A percentile compares a stretch with the other conserved stretches of the same genome.
phyloP scores from a whole-genome alignment of 2,888 invertebrate genomes.

The Coleophora flavipennella region DNA sequence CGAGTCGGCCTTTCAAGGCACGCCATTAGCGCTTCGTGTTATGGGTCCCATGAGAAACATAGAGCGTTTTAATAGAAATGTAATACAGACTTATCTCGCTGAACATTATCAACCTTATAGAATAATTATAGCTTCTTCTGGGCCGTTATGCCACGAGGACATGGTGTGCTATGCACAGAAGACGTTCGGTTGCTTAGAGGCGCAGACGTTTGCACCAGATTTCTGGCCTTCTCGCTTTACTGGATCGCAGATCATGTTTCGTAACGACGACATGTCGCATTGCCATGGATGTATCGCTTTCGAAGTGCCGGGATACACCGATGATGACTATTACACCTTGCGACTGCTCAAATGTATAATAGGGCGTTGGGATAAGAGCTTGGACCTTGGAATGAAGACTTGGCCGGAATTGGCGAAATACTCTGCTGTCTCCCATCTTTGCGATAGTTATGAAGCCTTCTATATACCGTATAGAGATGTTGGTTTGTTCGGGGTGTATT shows the following conservation, averaged over 20 bases:
- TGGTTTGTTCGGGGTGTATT: conserved; percentile 65
- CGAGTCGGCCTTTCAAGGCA: conserved; percentile 62
- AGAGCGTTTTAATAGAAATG: conserved; percentile 52
- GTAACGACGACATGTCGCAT: conserved; percentile 52
- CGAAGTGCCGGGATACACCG: conserved; percentile 50
- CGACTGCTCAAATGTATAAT: conserved; percentile 41
- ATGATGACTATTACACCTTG: conserved; percentile 39
- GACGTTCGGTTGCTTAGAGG: conserved; percentile 58
- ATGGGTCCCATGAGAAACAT: conserved; percentile 80
- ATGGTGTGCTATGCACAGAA: conserved; percentile 71
- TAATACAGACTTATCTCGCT: conserved; percentile 27
- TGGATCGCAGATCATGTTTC: conserved; percentile 25
- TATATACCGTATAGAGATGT: conserved; percentile 50
- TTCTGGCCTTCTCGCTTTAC: conserved; percentile 28
- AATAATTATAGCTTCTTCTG: conserved; percentile 81
- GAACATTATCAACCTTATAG: conserved; percentile 58
- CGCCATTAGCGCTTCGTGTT: conserved; percentile 45
- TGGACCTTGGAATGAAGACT: conserved; percentile 33
- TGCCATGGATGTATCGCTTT: conserved; percentile 56
- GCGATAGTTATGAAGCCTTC: conserved; percentile 53
- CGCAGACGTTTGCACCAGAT: conserved; percentile 15
- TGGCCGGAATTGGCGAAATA: conserved; percentile 35
- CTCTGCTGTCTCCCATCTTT: conserved; percentile 32
- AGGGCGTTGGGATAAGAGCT: conserved; percentile 50
- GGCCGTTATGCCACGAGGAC: conserved; percentile 76